Base-by-base conservation (phyloP, 2,888 invertebrate species). In the Byasa hedistus region DNA sequence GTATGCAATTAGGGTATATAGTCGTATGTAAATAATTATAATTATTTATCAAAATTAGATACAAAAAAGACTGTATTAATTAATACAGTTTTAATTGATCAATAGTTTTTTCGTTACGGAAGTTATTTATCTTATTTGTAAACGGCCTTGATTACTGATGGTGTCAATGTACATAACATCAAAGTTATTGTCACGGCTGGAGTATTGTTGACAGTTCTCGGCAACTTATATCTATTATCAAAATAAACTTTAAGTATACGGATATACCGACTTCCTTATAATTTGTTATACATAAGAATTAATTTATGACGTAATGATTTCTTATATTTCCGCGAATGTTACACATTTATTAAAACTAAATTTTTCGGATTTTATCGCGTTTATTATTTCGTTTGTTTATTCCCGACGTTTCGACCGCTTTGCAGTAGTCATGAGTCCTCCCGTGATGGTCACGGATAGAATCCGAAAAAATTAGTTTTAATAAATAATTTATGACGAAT, bases 201-300 rank as follows among this genome's bases (percentile, higher is more conserved):
- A 51, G 23, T 57, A 48, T 32, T 57, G 51, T 57, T 64, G 58
- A 64, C 64, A 64, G 52, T 64, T 58, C 64, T 58, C 39, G 52
- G 58, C 54, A 64, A 58, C 44, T 27, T 57, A 19, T 27, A 22
- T 57, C 56, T 44, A 22, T n/a, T 17, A 15, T 48, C n/a, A 21
- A 48, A 4, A 21, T 48, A 23, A 57, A 52, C 57, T 19, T 52
- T 22, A 32, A 57, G 57, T 52, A 64, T 52, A 57, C 48, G 57
- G 57, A 63, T 32, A 57, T 48, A 10, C 8, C 44, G 57, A 63
- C 10, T 48, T 51, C 48, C 57, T 48, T 44, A 54, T 22, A 22
- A 12, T 22, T 48, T 44, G 2, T 12, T 44, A 36, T 44, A 15
- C 15, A 44, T 17, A 19, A 3, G 44, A 1, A 17, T 19, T 15